These are phyloP conservation scores for Clusia tigrina DNA, from an alignment of 2,888 invertebrate species.

Conservation along the genomic window DNA sequence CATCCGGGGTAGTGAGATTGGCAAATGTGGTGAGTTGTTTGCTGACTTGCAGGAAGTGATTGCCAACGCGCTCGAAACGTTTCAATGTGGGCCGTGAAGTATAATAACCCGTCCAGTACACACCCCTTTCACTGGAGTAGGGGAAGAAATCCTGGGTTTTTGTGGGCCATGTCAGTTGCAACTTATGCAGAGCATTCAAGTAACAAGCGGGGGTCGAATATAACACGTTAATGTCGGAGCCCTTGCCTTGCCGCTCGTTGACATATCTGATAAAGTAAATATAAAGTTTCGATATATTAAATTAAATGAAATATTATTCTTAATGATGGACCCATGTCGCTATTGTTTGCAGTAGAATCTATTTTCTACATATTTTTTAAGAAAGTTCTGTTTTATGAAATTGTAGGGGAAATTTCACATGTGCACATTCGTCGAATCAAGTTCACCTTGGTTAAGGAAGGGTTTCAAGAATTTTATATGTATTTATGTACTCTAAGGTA, in stretches of 20 bases:
- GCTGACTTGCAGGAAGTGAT: conserved; percentile 76
- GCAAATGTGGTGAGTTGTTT: conserved; percentile 78
- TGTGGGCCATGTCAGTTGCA: conserved; percentile 70
- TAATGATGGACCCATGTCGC: too few relatives aligned
- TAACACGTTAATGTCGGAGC: conserved; percentile 76
- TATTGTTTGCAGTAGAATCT: too few relatives aligned
- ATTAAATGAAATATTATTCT: too few relatives aligned
- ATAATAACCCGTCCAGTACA: conserved; percentile 95
- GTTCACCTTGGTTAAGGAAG: too few relatives aligned
- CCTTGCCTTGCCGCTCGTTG: conserved; percentile 63
- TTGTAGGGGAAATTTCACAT: too few relatives aligned
- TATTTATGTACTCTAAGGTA: too few relatives aligned
- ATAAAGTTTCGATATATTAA: too few relatives aligned
- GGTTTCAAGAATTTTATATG: too few relatives aligned
- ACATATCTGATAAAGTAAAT: conserved; percentile 49
- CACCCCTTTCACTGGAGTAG: conserved; percentile 83
- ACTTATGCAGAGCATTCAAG: conserved; percentile 77
- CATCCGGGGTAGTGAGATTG: conserved; percentile 57
- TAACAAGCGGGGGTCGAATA: conserved; percentile 91
- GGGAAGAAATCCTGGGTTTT: conserved; percentile 92
- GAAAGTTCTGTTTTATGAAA: too few relatives aligned
- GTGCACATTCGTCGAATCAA: too few relatives aligned
- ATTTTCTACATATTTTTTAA: too few relatives aligned
- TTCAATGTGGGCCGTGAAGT: conserved; percentile 84
- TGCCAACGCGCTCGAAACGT: conserved; percentile 77